These are phyloP conservation scores for Agrypnus murinus DNA, from an alignment of 2,888 invertebrate genomes.

Conservation along the genomic window DNA sequence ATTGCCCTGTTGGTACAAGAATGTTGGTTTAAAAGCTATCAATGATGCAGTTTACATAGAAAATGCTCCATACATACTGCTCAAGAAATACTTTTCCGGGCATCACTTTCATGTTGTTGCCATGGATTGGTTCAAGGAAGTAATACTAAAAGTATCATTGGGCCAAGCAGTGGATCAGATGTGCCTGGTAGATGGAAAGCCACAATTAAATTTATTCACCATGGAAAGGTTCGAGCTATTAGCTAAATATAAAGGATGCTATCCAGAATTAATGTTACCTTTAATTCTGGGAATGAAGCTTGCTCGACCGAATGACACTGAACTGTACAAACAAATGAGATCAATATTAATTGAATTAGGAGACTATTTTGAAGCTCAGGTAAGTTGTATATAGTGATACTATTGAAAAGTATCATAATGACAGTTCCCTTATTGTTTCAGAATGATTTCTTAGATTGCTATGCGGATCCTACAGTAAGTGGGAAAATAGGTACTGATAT, in stretches of 20 bases:
- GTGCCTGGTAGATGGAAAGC: not conserved
- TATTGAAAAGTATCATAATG: too few relatives aligned
- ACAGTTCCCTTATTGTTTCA: not conserved
- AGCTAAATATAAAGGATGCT: not conserved
- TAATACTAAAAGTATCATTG: not conserved
- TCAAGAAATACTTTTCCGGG: not conserved
- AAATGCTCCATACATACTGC: not conserved
- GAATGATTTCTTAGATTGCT: not conserved
- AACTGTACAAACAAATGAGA: not conserved
- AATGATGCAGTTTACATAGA: not conserved
- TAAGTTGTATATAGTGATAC: not conserved
- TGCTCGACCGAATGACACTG: not conserved
- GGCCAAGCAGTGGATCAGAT: not conserved
- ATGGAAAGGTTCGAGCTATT: not conserved
- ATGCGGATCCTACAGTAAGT: not conserved
- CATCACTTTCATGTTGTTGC: not conserved
- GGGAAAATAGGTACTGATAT: not conserved
- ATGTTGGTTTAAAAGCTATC: not conserved
- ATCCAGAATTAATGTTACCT: not conserved
- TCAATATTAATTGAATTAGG: not conserved
- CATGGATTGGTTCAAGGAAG: not conserved
- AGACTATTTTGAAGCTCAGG: not conserved
- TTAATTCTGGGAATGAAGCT: not conserved
- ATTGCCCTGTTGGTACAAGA: slow-evolving; percentile 1
- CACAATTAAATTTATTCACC: not conserved